Evolutionary conservation across 23 tunicate species (phyloP).

Genomic region (Halocynthia roretzi): DNA sequence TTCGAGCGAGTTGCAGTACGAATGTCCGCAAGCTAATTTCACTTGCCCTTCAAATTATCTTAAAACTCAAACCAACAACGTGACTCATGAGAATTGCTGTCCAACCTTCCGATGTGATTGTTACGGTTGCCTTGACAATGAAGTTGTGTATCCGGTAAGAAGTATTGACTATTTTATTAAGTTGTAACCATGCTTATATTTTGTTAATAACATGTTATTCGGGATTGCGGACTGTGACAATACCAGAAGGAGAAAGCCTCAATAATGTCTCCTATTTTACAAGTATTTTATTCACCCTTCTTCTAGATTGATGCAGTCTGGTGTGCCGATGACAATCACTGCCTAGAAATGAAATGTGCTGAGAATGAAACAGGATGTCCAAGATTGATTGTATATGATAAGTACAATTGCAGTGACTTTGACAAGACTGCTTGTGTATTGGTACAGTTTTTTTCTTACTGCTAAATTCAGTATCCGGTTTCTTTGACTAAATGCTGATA

Average conservation of each 20-base stretch:
- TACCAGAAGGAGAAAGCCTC: too few relatives aligned
- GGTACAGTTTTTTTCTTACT: background rate
- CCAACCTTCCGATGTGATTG: conserved; percentile 6
- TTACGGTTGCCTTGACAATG: conserved; percentile 4
- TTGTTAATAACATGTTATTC: too few relatives aligned
- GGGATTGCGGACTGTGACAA: too few relatives aligned
- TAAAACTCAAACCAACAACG: background rate
- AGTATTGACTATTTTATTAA: background rate
- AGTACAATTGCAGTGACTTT: background rate
- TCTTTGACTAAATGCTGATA: background rate
- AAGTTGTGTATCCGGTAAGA: conserved; percentile 13
- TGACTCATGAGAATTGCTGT: conserved; percentile 2
- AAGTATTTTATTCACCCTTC: background rate
- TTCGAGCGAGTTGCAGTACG: background rate
- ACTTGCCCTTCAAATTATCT: conserved; percentile 1
- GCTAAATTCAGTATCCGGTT: background rate
- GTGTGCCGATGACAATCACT: conserved; percentile 17
- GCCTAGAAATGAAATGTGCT: conserved; percentile 22
- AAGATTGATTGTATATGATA: background rate
- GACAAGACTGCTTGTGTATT: background rate
- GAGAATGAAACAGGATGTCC: conserved; percentile 8
- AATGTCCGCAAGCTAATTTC: conserved; percentile 15
- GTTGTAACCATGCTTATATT: too few relatives aligned
- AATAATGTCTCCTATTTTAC: too few relatives aligned
- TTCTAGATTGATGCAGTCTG: conserved; percentile 18